phyloP scores from a whole-genome alignment of 1,140 invertebrate genomes.

The Panagrolaimus sp. region DNA sequence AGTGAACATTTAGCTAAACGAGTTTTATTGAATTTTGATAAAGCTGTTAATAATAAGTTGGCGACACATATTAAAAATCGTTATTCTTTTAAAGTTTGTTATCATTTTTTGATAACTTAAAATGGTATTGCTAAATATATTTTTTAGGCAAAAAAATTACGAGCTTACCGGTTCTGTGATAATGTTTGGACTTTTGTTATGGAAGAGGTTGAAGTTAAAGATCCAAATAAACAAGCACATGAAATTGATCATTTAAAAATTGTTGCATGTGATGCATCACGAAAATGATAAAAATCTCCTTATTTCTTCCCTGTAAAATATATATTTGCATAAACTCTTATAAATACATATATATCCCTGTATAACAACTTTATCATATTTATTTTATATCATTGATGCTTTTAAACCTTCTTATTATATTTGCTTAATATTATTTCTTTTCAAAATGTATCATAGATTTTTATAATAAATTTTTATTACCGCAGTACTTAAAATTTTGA shows the following conservation, averaged over 20 bases:
- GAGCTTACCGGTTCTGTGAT: slow-evolving; percentile 98
- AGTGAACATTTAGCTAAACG: slow-evolving; percentile 81
- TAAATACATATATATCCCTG: too few species aligned
- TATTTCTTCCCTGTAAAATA: too few species aligned
- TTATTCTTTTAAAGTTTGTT: slow-evolving; percentile 47
- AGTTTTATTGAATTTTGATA: slow-evolving; percentile 90
- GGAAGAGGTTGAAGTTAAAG: slow-evolving; percentile 93
- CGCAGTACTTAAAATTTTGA: too few species aligned
- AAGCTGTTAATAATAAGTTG: slow-evolving; percentile 86
- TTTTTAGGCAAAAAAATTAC: slow-evolving; percentile 80
- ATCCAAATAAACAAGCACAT: slow-evolving; percentile 64
- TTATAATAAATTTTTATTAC: too few species aligned
- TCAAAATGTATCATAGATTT: too few species aligned
- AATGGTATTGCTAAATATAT: slow-evolving; percentile 30
- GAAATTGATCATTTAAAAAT: slow-evolving; percentile 93
- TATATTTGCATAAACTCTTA: too few species aligned
- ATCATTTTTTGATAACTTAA: too few species aligned
- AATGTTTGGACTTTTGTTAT: slow-evolving; percentile 99
- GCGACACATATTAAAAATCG: slow-evolving; percentile 62
- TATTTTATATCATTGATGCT: too few species aligned
- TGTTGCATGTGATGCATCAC: slow-evolving; percentile 84
- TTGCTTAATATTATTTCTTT: too few species aligned
- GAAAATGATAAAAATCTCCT: background rate
- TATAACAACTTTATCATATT: too few species aligned
- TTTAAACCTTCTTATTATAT: too few species aligned